Evolutionary conservation across 1,140 invertebrate species (phyloP).

Genomic region (Papilio glaucus): DNA sequence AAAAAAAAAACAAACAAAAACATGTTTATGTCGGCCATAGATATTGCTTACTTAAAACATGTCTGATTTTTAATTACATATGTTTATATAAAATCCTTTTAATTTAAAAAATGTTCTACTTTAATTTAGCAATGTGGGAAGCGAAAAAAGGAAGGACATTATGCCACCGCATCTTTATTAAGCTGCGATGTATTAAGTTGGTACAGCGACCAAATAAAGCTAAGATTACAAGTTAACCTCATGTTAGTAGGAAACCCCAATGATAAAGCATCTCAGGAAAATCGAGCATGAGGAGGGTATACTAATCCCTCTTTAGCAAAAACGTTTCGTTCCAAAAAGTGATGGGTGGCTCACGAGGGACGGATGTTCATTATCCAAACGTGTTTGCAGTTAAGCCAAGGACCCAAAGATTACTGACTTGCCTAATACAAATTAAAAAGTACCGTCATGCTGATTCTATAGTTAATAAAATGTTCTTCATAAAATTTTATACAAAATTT

Average conservation of each 20-base stretch:
- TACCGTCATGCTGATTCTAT: slow-evolving; percentile 28
- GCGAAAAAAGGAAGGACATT: slow-evolving; percentile 53
- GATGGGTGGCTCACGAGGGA: slow-evolving; percentile 75
- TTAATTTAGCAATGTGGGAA: neutral
- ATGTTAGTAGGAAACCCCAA: slow-evolving; percentile 79
- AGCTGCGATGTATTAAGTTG: slow-evolving; percentile 71
- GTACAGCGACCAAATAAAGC: slow-evolving; percentile 79
- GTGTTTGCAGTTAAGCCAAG: slow-evolving; percentile 79
- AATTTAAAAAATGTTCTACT: neutral
- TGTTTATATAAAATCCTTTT: neutral
- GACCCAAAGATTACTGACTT: slow-evolving; percentile 70
- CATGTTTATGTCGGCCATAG: too few relatives aligned
- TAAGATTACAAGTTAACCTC: slow-evolving; percentile 83
- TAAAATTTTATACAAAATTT: neutral
- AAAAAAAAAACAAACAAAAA: too few relatives aligned
- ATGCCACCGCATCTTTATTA: slow-evolving; percentile 69
- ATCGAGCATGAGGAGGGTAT: slow-evolving; percentile 74
- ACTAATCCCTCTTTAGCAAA: slow-evolving; percentile 83
- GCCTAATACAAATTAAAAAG: slow-evolving; percentile 69
- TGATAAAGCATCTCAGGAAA: slow-evolving; percentile 81
- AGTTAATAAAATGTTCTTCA: neutral
- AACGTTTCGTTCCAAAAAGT: slow-evolving; percentile 82
- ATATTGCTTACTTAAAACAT: too few relatives aligned
- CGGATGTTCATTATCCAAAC: slow-evolving; percentile 78
- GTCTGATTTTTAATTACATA: too few relatives aligned